Evolutionary conservation across 2,888 invertebrate species (phyloP), one percentile per base, ranked within the genome.

Genomic region (Drosophila prostipennis): DNA sequence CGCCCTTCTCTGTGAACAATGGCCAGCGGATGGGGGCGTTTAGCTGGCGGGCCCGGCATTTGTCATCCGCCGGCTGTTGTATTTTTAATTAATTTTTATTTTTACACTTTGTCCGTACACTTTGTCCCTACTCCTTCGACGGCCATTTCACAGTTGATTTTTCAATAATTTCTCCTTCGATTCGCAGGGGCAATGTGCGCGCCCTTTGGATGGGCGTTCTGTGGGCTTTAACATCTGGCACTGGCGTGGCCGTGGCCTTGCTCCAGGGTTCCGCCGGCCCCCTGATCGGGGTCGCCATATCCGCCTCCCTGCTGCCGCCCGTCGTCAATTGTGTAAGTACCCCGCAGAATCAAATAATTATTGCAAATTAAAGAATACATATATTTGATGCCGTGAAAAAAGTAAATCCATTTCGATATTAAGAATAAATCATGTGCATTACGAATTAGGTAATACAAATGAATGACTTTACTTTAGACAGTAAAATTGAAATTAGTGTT

Each of bases 201-300:
- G 94, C 95, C 0, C 91, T 95, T 11, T 96, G 95, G 95, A 95
- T 96, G 95, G 95, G 95, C 42, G 94, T 95, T 0, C 91, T 95
- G 8, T 95, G 95, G 95, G 95, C 95, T 6, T 89, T 96, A 58
- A 95, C 95, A 29, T 95, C 95, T 10, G 95, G 95, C 13, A 95
- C 95, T 6, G 97, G 96, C 8, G 97, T 97, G 13, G 97, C 97
- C 2, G 93, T 97, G 19, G 96, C 97, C n/a, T 92, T 97, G 56
- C 93, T 97, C 0, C 96, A 96, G 88, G 97, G 96, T 37, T 96
- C 96, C 89, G 95, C 95, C 42, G 96, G 96, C 0, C 96, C 96
- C 0, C 92, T 97, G 52, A 97, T 97, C 74, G 97, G 97, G 65
- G 97, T 97, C 56, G 97, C 97, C n/a, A 97, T 97, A 89, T 97